phyloP scores from a whole-genome alignment of 1,140 invertebrate genomes.

The Drosophila saltans region DNA sequence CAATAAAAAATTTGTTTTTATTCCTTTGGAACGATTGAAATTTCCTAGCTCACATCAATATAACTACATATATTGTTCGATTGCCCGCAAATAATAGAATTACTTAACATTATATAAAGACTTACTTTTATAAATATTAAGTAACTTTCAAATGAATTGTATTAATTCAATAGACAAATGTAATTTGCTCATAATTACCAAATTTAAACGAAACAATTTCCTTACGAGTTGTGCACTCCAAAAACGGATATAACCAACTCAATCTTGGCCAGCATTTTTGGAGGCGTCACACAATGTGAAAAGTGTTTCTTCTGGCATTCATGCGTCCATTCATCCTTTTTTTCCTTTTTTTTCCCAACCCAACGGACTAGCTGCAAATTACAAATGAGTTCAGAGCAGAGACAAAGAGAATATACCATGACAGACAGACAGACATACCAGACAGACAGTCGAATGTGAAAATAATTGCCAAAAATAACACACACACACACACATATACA shows the following conservation, averaged over 20 bases:
- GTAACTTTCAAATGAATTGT: too few species aligned
- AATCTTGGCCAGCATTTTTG: neutral
- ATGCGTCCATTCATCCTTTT: conserved; percentile 10
- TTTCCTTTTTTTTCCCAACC: neutral
- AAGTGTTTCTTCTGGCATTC: conserved; percentile 30
- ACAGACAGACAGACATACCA: conserved; percentile 39
- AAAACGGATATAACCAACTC: neutral
- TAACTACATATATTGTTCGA: too few species aligned
- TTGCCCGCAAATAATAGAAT: too few species aligned
- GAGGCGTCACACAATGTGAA: conserved; percentile 8
- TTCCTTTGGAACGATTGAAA: too few species aligned
- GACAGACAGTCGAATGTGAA: conserved; percentile 74
- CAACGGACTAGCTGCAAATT: conserved; percentile 65
- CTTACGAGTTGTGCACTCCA: neutral
- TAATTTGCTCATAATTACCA: neutral
- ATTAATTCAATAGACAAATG: neutral
- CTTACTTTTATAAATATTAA: too few species aligned
- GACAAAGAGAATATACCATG: conserved; percentile 27
- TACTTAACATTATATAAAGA: too few species aligned
- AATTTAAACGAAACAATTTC: neutral
- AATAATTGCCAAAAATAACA: conserved; percentile 82
- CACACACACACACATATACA: neutral
- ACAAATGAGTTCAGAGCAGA: conserved; percentile 69
- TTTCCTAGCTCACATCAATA: too few species aligned
- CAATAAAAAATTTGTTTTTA: too few species aligned